Conservation (phyloP, 2,113 vertebrate genomes). For the Cavia aperea region DNA sequence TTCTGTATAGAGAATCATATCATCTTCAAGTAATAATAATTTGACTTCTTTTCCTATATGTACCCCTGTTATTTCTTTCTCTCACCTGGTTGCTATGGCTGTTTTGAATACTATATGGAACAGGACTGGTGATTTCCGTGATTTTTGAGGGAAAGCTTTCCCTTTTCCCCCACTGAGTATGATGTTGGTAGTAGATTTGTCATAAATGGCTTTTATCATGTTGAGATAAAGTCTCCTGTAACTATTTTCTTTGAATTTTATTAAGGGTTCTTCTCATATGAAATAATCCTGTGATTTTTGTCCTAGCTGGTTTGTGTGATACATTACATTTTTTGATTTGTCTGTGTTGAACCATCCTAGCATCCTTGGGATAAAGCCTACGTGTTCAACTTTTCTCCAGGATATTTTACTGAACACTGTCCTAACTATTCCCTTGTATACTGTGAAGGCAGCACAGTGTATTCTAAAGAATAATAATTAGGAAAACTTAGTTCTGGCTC, state of each 20-base stretch:
- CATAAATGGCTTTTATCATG: background rate
- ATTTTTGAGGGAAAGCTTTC: background rate
- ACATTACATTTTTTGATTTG: background rate
- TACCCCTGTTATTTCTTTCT: background rate
- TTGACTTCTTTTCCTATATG: background rate
- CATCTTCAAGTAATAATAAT: background rate
- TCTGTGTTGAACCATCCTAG: background rate
- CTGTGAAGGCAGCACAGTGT: background rate
- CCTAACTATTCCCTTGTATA: background rate
- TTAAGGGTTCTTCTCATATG: background rate
- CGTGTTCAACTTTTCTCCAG: background rate
- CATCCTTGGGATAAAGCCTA: background rate
- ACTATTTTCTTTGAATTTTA: background rate
- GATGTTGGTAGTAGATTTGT: background rate
- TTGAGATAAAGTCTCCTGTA: background rate
- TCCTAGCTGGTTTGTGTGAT: background rate
- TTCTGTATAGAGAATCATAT: background rate
- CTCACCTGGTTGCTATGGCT: background rate
- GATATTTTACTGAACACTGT: background rate
- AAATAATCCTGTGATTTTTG: background rate
- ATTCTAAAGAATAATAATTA: constrained; percentile 5
- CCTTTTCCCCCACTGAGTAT: background rate
- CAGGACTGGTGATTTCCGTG: background rate
- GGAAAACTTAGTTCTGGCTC: background rate
- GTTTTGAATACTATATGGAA: background rate